Base-by-base conservation (phyloP, 1,140 invertebrate species). In the Drosophila bifasciata region DNA sequence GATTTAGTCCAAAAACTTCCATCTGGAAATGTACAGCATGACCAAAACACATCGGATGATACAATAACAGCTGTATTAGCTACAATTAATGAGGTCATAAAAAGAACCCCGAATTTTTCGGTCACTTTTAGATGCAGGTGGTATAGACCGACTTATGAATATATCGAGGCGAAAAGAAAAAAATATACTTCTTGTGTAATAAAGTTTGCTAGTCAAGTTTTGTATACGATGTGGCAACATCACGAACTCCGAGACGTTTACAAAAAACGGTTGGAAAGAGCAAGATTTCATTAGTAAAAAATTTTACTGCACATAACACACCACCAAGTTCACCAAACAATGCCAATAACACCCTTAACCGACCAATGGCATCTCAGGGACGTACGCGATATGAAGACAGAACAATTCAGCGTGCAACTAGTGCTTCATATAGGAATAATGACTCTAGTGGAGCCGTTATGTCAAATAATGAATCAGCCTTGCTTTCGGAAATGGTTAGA, bases 221-320 rank as follows among this genome's bases (percentile, higher is more conserved):
- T 99, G 55, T 98, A 97, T 92, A 98, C 98, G 41, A 98, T 99
- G 96, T 99, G 98, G 98, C 97, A 98, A 69, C 98, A 99, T 92
- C 97, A 98, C 91, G 98, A 99, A 90, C 92, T 99, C 49, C 94
- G 99, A 71, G 97, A 98, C 88, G 97, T 97, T 51, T 99, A 99
- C 92, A 97, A 97, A 92, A 92, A 96, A 98, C 76, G 98, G 98
- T 13, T 99, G 97, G 95, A 98, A 97, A 90, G 98, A 99, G 91
- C 95, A 96, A 58, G 97, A 98, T 92, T 97, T 98, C 92, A 95
- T 98, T 1, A 97, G 86, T 57, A 91, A 92, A 79, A 91, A 78
- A 78, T n/a, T 90, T 81, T 91, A 92, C 90, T 77, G 92, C 93
- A 50, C 89, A 92, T 85, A 92, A 71, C 68, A 86, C 80, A 44